A percentile compares a stretch with the other conserved stretches of the same genome.
Evolutionary conservation across 2,113 vertebrate genomes (phyloP).

Genomic region (Oncorhynchus kisutch): DNA sequence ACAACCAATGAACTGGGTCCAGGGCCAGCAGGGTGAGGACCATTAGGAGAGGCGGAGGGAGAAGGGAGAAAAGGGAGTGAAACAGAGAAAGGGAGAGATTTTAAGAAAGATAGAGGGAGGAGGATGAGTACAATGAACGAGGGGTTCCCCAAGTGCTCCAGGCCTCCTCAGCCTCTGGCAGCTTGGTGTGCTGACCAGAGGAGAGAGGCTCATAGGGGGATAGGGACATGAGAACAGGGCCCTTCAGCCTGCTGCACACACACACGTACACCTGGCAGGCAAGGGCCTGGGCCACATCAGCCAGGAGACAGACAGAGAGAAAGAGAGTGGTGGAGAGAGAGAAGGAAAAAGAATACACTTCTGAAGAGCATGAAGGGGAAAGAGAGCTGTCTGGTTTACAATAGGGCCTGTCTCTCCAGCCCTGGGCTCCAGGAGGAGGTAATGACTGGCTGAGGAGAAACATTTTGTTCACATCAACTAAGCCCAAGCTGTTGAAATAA

Average conservation of each 20-base stretch:
- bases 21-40: not conserved
- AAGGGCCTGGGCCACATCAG: conserved; percentile 5
- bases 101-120: not conserved
- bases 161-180: not conserved
- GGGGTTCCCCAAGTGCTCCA: not conserved
- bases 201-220: not conserved
- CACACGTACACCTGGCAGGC: not conserved
- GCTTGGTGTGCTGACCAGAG: not conserved
- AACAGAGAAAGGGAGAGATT: not conserved
- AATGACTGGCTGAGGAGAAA: not conserved
- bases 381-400: conserved; percentile 12
- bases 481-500: conserved; percentile 10
- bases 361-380: not conserved
- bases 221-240: not conserved
- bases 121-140: conserved; percentile 2
- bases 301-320: not conserved
- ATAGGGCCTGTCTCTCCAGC: not conserved
- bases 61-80: not conserved
- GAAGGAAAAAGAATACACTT: not conserved
- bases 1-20: not conserved
- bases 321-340: not conserved
- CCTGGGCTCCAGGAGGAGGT: not conserved
- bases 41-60: not conserved
- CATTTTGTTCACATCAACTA: not conserved
- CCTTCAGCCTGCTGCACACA: not conserved